phyloP scores from a whole-genome alignment of 1,140 invertebrate species.

The Drosophila chauvacae region DNA sequence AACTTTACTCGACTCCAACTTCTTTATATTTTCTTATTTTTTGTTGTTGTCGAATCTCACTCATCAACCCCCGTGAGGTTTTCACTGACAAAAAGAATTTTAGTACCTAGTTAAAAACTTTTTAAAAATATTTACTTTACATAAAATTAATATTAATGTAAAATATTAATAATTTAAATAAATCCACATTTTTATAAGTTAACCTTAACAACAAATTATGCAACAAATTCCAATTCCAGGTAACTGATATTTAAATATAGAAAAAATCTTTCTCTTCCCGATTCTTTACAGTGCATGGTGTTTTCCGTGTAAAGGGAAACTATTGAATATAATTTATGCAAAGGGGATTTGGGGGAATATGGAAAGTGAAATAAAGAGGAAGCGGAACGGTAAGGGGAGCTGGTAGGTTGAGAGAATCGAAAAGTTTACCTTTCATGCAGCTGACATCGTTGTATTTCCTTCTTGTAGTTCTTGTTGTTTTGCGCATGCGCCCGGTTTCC shows the following conservation, averaged over 20 bases:
- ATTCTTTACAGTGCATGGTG: neutral
- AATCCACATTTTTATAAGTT: too few species aligned
- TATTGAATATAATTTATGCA: conserved; percentile 9
- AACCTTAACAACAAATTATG: too few species aligned
- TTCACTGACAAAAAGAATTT: neutral
- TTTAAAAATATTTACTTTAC: neutral
- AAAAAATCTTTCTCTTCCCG: neutral
- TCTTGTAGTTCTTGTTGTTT: conserved; percentile 33
- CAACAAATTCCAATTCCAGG: too few species aligned
- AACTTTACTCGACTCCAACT: conserved; percentile 56
- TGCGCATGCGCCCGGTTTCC: conserved; percentile 71
- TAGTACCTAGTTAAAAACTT: neutral
- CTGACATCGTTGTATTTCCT: conserved; percentile 30
- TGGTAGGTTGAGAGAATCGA: conserved; percentile 8
- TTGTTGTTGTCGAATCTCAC: conserved; percentile 19
- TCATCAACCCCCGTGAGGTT: conserved; percentile 22
- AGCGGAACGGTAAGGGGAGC: conserved; percentile 11
- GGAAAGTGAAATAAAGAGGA: neutral
- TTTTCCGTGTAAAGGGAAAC: conserved; percentile 14
- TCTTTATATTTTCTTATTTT: conserved; percentile 29
- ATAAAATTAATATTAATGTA: neutral
- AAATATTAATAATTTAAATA: too few species aligned
- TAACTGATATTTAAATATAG: too few species aligned
- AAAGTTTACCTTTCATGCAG: conserved; percentile 58
- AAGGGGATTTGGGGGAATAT: conserved; percentile 1